These are phyloP conservation scores for Arrhopalites spinosus DNA, from an alignment of 2,888 invertebrate species.

Conservation along the genomic window DNA sequence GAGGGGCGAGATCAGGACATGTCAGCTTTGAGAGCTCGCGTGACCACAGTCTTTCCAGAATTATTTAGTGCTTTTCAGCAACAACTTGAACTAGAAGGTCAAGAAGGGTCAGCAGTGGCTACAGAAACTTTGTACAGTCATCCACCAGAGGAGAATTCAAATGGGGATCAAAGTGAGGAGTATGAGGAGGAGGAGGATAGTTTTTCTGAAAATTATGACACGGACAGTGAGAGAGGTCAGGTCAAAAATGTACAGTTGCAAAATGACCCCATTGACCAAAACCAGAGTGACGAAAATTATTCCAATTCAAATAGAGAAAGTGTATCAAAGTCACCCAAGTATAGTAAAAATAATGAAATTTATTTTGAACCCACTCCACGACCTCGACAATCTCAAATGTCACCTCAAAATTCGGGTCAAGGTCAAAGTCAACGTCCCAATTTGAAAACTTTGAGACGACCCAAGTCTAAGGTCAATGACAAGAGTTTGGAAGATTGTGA, in stretches of 20 bases:
- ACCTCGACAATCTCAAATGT: background rate
- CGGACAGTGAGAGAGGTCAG: background rate
- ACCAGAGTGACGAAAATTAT: background rate
- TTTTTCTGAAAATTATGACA: background rate
- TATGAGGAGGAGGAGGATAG: background rate
- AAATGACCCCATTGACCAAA: too few relatives aligned
- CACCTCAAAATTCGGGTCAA: background rate
- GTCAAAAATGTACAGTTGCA: too few relatives aligned
- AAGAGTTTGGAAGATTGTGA: background rate
- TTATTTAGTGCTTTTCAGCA: constrained; percentile 26
- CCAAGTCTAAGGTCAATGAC: too few relatives aligned
- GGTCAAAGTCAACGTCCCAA: background rate
- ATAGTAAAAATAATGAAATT: background rate
- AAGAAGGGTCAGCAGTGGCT: background rate
- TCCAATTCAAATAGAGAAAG: background rate
- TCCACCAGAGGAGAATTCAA: background rate
- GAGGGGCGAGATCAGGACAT: constrained; percentile 38
- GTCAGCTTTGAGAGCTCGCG: background rate
- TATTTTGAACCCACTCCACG: background rate
- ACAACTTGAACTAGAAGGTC: background rate
- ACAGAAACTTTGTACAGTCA: background rate
- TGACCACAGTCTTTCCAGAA: constrained; percentile 30
- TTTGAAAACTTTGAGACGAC: background rate
- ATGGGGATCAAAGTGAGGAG: background rate
- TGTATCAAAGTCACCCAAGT: background rate